Percentiles rank a stretch among this genome's conserved stretches.
Conservation (phyloP, 2,113 vertebrate species). For the Leiothrix lutea region DNA sequence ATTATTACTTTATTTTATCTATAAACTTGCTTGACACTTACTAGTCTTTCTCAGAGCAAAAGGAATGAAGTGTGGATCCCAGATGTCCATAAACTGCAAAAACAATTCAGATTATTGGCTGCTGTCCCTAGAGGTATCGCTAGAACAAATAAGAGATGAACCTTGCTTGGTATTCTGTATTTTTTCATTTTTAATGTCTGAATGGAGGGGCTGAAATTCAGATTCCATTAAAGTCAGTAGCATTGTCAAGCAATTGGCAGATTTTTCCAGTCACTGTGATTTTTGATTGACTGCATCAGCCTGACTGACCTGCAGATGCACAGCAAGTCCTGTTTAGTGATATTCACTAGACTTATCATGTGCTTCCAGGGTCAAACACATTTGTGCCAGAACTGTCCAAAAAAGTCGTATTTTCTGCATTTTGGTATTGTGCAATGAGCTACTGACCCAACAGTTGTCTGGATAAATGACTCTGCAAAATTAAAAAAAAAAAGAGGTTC, state of each 20-base stretch:
- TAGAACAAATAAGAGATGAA: background rate
- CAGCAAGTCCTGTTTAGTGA: background rate
- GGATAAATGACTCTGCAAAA: background rate
- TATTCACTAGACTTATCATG: fast-evolving
- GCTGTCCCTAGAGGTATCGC: background rate
- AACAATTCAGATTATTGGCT: background rate
- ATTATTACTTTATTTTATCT: background rate
- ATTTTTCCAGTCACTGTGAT: background rate
- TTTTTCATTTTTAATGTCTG: background rate
- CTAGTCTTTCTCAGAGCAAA: background rate
- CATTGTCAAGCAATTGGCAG: background rate
- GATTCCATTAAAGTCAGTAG: background rate
- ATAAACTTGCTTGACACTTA: background rate
- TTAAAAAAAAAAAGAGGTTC: background rate
- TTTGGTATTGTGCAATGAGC: background rate
- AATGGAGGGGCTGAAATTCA: background rate
- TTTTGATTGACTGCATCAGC: background rate
- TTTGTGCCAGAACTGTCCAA: background rate
- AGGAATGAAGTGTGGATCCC: background rate
- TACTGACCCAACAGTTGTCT: background rate
- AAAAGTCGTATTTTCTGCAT: background rate
- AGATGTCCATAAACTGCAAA: background rate
- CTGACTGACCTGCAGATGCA: background rate
- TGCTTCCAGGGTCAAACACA: background rate
- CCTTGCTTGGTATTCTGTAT: background rate